A percentile compares a stretch with the other conserved stretches of the same genome.
These are phyloP conservation scores for Acanthochromis polyacanthus DNA, from an alignment of 2,113 vertebrate species.

Conservation along the genomic window DNA sequence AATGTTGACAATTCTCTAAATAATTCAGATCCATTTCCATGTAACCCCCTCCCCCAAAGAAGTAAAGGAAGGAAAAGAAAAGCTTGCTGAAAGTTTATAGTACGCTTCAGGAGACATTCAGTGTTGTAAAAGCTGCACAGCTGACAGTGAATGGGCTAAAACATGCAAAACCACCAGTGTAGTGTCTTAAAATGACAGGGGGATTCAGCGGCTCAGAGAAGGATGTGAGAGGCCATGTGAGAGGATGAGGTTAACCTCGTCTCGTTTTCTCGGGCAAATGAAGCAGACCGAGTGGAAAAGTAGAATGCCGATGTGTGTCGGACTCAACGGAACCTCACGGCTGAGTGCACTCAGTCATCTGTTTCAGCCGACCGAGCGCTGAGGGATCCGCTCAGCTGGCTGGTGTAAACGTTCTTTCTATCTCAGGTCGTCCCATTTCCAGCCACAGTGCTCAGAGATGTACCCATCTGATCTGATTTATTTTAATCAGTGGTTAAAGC, in stretches of 20 bases:
- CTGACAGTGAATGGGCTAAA: conserved; percentile 16
- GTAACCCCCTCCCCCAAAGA: neutral
- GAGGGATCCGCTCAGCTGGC: conserved; percentile 46
- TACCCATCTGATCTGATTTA: conserved; percentile 15
- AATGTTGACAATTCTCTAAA: neutral
- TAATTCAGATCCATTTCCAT: neutral
- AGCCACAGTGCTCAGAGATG: conserved; percentile 30
- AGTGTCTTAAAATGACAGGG: conserved; percentile 4
- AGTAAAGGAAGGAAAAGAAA: neutral
- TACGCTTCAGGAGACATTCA: neutral
- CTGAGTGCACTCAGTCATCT: conserved; percentile 53
- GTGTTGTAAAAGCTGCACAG: neutral
- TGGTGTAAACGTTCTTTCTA: conserved; percentile 34
- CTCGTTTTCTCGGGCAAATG: conserved; percentile 46
- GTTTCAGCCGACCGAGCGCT: conserved; percentile 40
- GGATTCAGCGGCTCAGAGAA: conserved; percentile 12
- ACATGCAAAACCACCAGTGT: neutral
- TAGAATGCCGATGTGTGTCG: conserved; percentile 61
- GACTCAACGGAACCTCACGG: conserved; percentile 57
- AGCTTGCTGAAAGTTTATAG: neutral
- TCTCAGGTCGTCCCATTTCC: conserved; percentile 31
- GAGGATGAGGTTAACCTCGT: conserved; percentile 50
- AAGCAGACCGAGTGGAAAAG: conserved; percentile 71
- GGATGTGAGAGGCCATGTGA: conserved; percentile 33
- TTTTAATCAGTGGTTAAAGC: conserved; percentile 19